Conservation (phyloP, 2,113 vertebrate species). For the Paramormyrops kingsleyae region DNA sequence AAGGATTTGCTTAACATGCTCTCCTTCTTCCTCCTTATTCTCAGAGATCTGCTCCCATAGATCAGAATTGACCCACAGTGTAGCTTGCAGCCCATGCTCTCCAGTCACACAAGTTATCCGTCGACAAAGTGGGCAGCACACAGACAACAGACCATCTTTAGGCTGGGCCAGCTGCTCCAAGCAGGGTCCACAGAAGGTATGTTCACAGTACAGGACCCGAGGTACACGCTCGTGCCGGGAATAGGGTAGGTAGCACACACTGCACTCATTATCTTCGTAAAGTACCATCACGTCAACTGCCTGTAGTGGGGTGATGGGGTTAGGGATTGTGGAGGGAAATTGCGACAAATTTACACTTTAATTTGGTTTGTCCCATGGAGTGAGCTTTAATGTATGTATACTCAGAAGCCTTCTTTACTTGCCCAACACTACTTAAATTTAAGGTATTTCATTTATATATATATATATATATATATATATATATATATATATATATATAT, state of each 20-base stretch:
- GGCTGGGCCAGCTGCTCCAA: conserved; percentile 49
- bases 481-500: no score
- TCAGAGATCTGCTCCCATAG: conserved; percentile 57
- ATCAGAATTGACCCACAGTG: conserved; percentile 54
- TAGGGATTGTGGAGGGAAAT: not conserved
- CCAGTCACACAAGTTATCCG: conserved; percentile 51
- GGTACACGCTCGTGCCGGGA: conserved; percentile 51
- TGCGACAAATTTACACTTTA: not conserved
- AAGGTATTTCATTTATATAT: no score
- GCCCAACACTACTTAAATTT: not conserved
- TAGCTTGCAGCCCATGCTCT: conserved; percentile 47
- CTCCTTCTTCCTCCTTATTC: conserved; percentile 15
- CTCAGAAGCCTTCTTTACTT: not conserved
- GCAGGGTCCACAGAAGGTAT: conserved; percentile 60
- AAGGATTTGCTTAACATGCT: conserved; percentile 21
- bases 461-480: no score
- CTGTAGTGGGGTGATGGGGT: not conserved
- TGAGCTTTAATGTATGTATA: not conserved
- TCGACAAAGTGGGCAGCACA: conserved; percentile 61
- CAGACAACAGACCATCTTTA: conserved; percentile 39
- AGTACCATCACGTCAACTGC: conserved; percentile 46
- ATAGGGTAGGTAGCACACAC: conserved; percentile 55
- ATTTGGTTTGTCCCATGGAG: not conserved
- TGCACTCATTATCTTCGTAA: conserved; percentile 56
- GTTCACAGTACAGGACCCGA: conserved; percentile 60